A percentile compares a stretch with the other conserved stretches of the same genome.
phyloP scores from a whole-genome alignment of 2,113 vertebrate genomes.

The Labrus mixtus region DNA sequence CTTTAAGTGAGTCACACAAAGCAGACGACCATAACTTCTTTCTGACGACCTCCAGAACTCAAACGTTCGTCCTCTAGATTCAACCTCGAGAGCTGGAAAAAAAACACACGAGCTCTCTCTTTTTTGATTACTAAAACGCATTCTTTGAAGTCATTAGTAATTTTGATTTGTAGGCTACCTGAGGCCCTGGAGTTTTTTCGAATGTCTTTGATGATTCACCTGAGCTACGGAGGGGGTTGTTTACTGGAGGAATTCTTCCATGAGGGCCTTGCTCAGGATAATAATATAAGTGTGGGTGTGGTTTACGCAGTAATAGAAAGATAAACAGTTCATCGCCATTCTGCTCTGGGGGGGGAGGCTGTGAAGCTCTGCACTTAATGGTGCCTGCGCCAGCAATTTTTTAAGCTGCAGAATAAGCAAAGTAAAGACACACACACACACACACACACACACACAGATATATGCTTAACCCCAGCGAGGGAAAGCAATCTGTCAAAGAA shows the following conservation, averaged over 20 bases:
- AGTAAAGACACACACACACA: constrained; percentile 32
- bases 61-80: constrained; percentile 28
- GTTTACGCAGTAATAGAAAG: constrained; percentile 43
- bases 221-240: constrained; percentile 22
- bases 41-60: constrained; percentile 7
- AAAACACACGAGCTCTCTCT: too few relatives aligned
- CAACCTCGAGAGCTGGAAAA: constrained; percentile 1
- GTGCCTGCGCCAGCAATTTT: constrained; percentile 50
- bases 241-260: constrained; percentile 40
- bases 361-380: constrained; percentile 36
- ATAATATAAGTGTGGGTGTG: constrained; percentile 33
- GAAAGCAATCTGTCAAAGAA: constrained; percentile 27
- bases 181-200: constrained; percentile 1
- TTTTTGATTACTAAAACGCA: constrained; percentile 1
- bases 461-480: constrained; percentile 22
- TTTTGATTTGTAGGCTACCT: constrained; percentile 37
- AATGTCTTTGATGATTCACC: constrained; percentile 39
- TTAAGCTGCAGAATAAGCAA: constrained; percentile 64
- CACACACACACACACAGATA: constrained; percentile 29
- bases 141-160: constrained; percentile 42
- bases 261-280: constrained; percentile 24
- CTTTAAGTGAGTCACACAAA: constrained; percentile 64
- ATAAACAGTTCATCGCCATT: constrained; percentile 47
- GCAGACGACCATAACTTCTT: constrained; percentile 36
- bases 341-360: constrained; percentile 39